Evolutionary conservation across 1,140 invertebrate genomes (phyloP).

Genomic region (Calycopis cecrops): DNA sequence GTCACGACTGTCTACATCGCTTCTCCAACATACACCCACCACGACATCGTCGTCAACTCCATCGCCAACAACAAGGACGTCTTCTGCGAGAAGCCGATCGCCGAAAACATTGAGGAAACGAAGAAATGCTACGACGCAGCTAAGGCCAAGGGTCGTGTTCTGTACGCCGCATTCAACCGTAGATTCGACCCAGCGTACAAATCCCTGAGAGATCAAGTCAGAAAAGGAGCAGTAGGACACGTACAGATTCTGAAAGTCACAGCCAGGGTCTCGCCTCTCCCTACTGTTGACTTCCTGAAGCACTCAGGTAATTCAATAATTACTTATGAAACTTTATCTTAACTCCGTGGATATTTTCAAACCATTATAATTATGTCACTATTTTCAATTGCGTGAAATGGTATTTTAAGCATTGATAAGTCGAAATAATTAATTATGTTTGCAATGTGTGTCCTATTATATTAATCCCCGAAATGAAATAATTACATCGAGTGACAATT

Average conservation of each 20-base stretch:
- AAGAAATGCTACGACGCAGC: slow-evolving; percentile 78
- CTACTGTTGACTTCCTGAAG: slow-evolving; percentile 78
- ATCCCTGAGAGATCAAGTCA: slow-evolving; percentile 69
- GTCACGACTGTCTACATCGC: slow-evolving; percentile 76
- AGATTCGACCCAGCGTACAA: slow-evolving; percentile 81
- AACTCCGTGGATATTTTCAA: no score
- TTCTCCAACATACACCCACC: slow-evolving; percentile 79
- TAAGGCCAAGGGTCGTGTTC: slow-evolving; percentile 69
- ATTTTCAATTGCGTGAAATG: no score
- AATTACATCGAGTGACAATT: no score
- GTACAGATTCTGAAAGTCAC: slow-evolving; percentile 79
- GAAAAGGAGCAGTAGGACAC: slow-evolving; percentile 77
- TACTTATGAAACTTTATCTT: no score
- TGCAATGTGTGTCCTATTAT: no score
- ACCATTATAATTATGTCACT: no score
- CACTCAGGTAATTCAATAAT: slow-evolving; percentile 76
- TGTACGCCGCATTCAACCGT: slow-evolving; percentile 82
- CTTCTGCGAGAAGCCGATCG: slow-evolving; percentile 84
- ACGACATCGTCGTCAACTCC: slow-evolving; percentile 76
- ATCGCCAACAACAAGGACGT: slow-evolving; percentile 79
- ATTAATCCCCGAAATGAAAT: no score
- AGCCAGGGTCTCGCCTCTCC: slow-evolving; percentile 79
- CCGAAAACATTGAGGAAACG: slow-evolving; percentile 73
- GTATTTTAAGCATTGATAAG: no score
- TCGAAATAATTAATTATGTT: no score